Evolutionary conservation across 2,888 invertebrate genomes (phyloP).

Genomic region (Eristalis arbustorum): DNA sequence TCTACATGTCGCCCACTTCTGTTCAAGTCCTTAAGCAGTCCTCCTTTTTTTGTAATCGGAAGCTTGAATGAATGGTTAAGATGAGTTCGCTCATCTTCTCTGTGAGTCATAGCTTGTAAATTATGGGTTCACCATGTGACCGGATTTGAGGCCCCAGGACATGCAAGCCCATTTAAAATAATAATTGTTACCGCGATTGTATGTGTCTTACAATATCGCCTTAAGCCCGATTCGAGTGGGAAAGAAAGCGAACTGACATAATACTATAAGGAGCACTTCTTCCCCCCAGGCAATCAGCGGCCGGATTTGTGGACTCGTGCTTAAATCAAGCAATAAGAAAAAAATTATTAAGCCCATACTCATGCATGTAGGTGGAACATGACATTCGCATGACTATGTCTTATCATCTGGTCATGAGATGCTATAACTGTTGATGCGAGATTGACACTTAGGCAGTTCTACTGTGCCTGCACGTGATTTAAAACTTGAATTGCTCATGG

Average conservation of each 20-base stretch:
- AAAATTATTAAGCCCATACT: background rate
- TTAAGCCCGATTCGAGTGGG: background rate
- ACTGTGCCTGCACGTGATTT: background rate
- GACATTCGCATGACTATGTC: background rate
- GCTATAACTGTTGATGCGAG: background rate
- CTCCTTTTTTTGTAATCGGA: background rate
- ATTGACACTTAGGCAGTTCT: background rate
- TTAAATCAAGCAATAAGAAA: background rate
- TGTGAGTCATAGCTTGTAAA: background rate
- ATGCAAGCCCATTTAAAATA: background rate
- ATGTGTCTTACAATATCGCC: slow-evolving; percentile 4
- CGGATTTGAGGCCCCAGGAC: background rate
- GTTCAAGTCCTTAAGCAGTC: background rate
- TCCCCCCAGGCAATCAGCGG: background rate
- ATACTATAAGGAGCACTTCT: slow-evolving; percentile 7
- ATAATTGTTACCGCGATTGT: slow-evolving; percentile 19
- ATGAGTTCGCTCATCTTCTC: background rate
- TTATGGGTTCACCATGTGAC: background rate
- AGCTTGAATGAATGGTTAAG: background rate
- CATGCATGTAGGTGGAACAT: background rate
- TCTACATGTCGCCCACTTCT: background rate
- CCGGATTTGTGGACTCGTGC: slow-evolving; percentile 31
- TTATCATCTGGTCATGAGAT: background rate
- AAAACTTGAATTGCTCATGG: background rate
- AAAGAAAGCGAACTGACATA: slow-evolving; percentile 54